A percentile compares a stretch with the other conserved stretches of the same genome.
Evolutionary conservation across 2,797 vertebrate genomes (phyloP).

Genomic region (Somateria mollissima): DNA sequence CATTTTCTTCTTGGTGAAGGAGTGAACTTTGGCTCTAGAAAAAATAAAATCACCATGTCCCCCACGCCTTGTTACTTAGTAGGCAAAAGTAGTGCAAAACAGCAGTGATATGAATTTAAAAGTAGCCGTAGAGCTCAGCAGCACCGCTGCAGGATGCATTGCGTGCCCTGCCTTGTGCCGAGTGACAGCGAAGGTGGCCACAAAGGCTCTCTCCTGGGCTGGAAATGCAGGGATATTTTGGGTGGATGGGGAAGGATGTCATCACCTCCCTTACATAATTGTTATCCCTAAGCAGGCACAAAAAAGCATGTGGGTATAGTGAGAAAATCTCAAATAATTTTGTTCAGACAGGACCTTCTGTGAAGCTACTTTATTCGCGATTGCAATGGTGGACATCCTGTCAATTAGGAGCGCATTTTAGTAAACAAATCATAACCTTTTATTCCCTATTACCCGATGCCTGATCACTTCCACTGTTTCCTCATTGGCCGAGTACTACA

Average conservation of each 20-base stretch:
- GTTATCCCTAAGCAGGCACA: not conserved
- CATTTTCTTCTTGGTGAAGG: not conserved
- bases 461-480: too few relatives aligned
- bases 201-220: not conserved
- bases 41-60: not conserved
- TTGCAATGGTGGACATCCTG: too few relatives aligned
- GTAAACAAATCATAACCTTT: too few relatives aligned
- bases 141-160: not conserved
- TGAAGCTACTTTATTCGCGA: too few relatives aligned
- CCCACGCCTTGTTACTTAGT: not conserved
- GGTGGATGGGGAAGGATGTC: not conserved
- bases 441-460: too few relatives aligned
- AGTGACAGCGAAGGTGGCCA: not conserved
- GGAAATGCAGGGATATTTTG: not conserved
- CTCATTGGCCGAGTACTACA: too few relatives aligned
- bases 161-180: not conserved
- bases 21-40: not conserved
- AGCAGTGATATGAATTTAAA: not conserved
- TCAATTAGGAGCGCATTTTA: too few relatives aligned
- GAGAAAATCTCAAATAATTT: too few relatives aligned
- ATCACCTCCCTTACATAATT: rapidly evolving
- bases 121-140: not conserved
- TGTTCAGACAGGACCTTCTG: too few relatives aligned
- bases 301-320: too few relatives aligned
- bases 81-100: not conserved